A percentile compares a stretch with the other conserved stretches of the same genome.
These are phyloP conservation scores for Coleophora deauratella DNA, from an alignment of 2,888 invertebrate genomes.

Conservation along the genomic window DNA sequence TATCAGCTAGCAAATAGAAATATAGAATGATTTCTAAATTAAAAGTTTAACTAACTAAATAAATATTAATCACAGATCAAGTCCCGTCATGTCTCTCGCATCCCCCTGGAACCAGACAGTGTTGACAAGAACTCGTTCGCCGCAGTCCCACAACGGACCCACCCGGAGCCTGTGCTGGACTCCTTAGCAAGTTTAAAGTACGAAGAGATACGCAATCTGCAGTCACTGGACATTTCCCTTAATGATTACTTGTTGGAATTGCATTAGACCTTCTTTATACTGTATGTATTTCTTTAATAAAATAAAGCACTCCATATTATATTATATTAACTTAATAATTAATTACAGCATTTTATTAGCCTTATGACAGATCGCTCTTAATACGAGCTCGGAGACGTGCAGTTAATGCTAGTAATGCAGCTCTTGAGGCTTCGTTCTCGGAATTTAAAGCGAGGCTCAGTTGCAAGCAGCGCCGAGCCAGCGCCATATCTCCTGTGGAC, in stretches of 20 bases:
- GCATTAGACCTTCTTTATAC: slow-evolving; percentile 8
- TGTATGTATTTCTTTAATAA: too few species aligned
- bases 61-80: slow-evolving; percentile 38
- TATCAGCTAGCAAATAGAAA: too few species aligned
- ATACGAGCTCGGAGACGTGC: slow-evolving; percentile 30
- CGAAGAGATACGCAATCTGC: slow-evolving; percentile 45
- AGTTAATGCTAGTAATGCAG: slow-evolving; percentile 42
- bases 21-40: too few species aligned
- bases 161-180: slow-evolving; percentile 50
- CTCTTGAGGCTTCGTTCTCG: slow-evolving; percentile 46
- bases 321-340: too few species aligned
- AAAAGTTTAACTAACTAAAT: too few species aligned
- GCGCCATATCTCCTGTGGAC: slow-evolving; percentile 59
- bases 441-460: slow-evolving; percentile 53
- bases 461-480: slow-evolving; percentile 58
- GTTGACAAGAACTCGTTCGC: slow-evolving; percentile 14
- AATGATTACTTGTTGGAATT: slow-evolving; percentile 32
- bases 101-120: slow-evolving; percentile 31
- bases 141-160: slow-evolving; percentile 27
- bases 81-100: slow-evolving; percentile 37
- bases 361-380: too few species aligned
- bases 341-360: too few species aligned
- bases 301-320: too few species aligned
- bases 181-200: slow-evolving; percentile 41
- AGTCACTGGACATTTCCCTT: slow-evolving; percentile 42